A percentile compares a stretch with the other conserved stretches of the same genome.
phyloP scores from a whole-genome alignment of 1,140 invertebrate species.

The Microplitis demolitor region DNA sequence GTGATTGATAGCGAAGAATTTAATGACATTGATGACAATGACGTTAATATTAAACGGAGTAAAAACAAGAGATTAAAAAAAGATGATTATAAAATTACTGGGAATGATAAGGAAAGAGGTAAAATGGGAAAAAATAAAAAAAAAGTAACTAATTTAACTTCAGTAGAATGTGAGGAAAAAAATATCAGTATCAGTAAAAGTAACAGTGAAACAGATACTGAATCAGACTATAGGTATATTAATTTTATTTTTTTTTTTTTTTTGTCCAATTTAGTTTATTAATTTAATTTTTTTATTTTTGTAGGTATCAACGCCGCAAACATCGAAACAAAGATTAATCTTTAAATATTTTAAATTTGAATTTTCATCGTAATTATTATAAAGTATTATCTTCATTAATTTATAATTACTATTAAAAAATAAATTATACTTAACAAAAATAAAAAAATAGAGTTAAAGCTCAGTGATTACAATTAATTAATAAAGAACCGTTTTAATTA shows the following conservation, averaged over 20 bases:
- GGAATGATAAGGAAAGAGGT: slow-evolving; percentile 17
- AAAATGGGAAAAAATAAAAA: slow-evolving; percentile 8
- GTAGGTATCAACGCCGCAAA: slow-evolving; percentile 46
- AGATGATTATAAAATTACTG: background rate
- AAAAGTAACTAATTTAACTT: background rate
- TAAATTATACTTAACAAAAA: too few species aligned
- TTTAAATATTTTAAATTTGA: slow-evolving; percentile 63
- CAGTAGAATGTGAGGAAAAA: slow-evolving; percentile 28
- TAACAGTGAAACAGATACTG: slow-evolving; percentile 35
- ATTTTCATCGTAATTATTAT: slow-evolving; percentile 27
- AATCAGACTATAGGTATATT: slow-evolving; percentile 44
- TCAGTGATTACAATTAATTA: too few species aligned
- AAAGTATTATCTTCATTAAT: too few species aligned
- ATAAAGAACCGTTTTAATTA: too few species aligned
- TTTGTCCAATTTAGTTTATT: background rate
- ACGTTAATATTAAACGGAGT: slow-evolving; percentile 17
- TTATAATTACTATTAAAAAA: too few species aligned
- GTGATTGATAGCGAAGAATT: slow-evolving; percentile 48
- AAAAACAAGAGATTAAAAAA: slow-evolving; percentile 30
- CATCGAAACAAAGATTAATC: slow-evolving; percentile 61
- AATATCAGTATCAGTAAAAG: slow-evolving; percentile 24
- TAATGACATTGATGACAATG: slow-evolving; percentile 34
- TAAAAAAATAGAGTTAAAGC: too few species aligned
- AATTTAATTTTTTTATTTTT: slow-evolving; percentile 22
- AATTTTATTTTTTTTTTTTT: background rate